Conservation (phyloP, 2,113 vertebrate species). For the Rhombomys opimus region DNA sequence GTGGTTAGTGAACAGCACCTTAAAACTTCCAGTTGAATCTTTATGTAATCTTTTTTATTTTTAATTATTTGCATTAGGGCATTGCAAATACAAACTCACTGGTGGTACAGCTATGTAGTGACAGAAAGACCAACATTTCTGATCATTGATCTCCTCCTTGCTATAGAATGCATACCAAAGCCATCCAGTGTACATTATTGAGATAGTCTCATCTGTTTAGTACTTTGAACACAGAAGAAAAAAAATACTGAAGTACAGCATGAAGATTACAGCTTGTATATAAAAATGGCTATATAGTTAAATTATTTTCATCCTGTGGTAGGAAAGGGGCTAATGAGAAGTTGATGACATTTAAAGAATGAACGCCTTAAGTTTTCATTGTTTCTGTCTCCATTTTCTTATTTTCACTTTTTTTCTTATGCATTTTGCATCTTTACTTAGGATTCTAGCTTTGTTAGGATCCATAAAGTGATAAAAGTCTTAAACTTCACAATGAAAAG, state of each 20-base stretch:
- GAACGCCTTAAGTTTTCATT: not conserved
- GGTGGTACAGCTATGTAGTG: not conserved
- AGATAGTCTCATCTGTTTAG: not conserved
- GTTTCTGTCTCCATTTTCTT: not conserved
- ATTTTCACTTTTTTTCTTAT: not conserved
- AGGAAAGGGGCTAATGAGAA: not conserved
- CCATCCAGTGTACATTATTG: not conserved
- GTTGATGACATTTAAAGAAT: not conserved
- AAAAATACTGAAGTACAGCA: not conserved
- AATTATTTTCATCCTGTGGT: not conserved
- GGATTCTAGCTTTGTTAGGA: constrained; percentile 93
- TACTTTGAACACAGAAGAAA: not conserved
- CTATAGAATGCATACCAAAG: not conserved
- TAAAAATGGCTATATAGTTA: not conserved
- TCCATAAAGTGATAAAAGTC: constrained; percentile 92
- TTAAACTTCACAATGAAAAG: constrained; percentile 91
- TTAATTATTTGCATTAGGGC: not conserved
- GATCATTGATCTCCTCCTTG: not conserved
- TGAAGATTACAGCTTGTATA: not conserved
- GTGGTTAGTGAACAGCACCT: not conserved
- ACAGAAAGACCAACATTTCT: not conserved
- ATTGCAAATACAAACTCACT: constrained; percentile 25
- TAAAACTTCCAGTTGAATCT: not conserved
- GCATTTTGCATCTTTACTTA: constrained; percentile 74
- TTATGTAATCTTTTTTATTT: not conserved